Evolutionary conservation across 2,888 invertebrate genomes (phyloP), one percentile per base, ranked within the genome.

Genomic region (Plutella xylostella): DNA sequence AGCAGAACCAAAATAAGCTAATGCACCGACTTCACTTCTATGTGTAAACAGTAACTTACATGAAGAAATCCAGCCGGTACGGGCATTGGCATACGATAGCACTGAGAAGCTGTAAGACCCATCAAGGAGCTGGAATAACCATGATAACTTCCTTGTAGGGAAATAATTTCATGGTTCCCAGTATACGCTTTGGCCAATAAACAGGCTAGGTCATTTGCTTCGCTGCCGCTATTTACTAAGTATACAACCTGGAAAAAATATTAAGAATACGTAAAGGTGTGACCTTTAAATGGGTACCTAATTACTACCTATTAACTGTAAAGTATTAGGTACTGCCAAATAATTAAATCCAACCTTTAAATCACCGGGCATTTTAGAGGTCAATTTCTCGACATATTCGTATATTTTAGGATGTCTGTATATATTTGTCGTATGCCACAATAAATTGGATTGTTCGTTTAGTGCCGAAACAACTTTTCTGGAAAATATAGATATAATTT

Each of bases 221-320:
- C 98, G 4, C 96, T 94, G 0, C 98, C 98, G 60, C 97, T 98
- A 74, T 98, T 98, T 1, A 96, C 93, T 57, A 98, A 89, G 65
- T 96, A 97, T 2, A 94, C 93, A 20, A 93, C 92, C 93, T 94
- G 64, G 21, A 49, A 60, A 47, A 20, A 7, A 5, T 11, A 17
- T 42, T 17, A 31, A 2, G 19, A 22, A 18, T n/a, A 9, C 11
- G 9, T 22, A 21, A 5, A 18, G 19, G 14, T n/a, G n/a, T n/a
- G n/a, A n/a, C n/a, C n/a, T n/a, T n/a, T n/a, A n/a, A n/a, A n/a
- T n/a, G n/a, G n/a, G 12, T 14, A 11, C 22, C 5, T 45, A 17
- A 28, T 7, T 19, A 19, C 7, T 4, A 35, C n/a, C 18, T n/a
- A 7, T 25, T 19, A 33, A 17, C 15, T 33, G 11, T 5, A 30